Evolutionary conservation across 2,888 invertebrate genomes (phyloP).

Genomic region (Apodemia zela): DNA sequence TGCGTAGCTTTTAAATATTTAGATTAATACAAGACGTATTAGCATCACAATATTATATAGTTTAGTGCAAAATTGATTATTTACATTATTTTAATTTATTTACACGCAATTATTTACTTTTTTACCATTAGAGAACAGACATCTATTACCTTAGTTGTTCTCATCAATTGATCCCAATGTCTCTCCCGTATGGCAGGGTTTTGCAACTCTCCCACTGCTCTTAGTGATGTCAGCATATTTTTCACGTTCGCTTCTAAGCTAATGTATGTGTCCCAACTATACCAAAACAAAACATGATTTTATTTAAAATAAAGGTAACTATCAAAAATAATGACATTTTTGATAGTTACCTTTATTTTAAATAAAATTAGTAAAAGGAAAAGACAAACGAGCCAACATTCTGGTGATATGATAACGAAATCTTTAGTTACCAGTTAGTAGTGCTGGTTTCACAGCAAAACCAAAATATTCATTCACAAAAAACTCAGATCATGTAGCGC

Average conservation of each 20-base stretch:
- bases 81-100: slow-evolving; percentile 24
- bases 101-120: slow-evolving; percentile 22
- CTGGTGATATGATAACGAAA: too few relatives aligned
- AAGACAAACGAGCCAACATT: too few relatives aligned
- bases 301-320: too few relatives aligned
- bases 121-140: not conserved
- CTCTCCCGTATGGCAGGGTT: slow-evolving; percentile 97
- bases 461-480: too few relatives aligned
- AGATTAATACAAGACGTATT: slow-evolving; percentile 22
- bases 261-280: slow-evolving; percentile 92
- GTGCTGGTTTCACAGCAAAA: too few relatives aligned
- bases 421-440: too few relatives aligned
- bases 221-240: slow-evolving; percentile 96
- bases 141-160: slow-evolving; percentile 91
- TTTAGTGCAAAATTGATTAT: slow-evolving; percentile 26
- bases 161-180: slow-evolving; percentile 98
- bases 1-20: slow-evolving; percentile 28
- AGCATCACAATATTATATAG: slow-evolving; percentile 17
- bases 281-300: too few relatives aligned
- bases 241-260: slow-evolving; percentile 95
- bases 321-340: too few relatives aligned
- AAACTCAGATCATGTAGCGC: too few relatives aligned
- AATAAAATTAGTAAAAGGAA: too few relatives aligned
- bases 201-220: slow-evolving; percentile 97
- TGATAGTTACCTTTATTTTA: too few relatives aligned